A percentile compares a stretch with the other conserved stretches of the same genome.
Conservation (phyloP, 1,140 invertebrate genomes). For the Zaprionus ornatus region DNA sequence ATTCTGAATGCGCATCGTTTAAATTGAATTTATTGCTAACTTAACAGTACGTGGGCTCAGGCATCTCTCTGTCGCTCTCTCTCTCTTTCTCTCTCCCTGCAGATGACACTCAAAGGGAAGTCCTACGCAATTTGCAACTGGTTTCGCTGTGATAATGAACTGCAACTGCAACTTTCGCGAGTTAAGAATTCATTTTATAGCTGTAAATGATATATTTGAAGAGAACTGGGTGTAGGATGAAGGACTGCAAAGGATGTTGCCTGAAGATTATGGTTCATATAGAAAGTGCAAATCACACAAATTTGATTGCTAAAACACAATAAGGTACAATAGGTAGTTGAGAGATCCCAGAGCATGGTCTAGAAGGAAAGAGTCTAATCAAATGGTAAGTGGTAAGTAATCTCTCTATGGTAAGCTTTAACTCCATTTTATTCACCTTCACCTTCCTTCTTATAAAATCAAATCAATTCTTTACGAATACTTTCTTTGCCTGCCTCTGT, state of each 20-base stretch:
- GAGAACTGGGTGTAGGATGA: not conserved
- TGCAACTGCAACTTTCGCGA: not conserved
- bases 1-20: constrained; percentile 52
- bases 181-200: not conserved
- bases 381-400: not conserved
- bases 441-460: too few relatives aligned
- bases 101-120: constrained; percentile 18
- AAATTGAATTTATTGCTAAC: constrained; percentile 55
- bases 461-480: too few relatives aligned
- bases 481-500: not conserved
- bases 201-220: not conserved
- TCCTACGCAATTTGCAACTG: constrained; percentile 45
- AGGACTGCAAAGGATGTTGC: not conserved
- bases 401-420: too few relatives aligned
- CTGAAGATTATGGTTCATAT: not conserved
- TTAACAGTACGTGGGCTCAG: constrained; percentile 9
- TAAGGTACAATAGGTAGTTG: not conserved
- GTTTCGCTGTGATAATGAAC: constrained; percentile 36
- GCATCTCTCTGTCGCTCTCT: not conserved
- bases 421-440: not conserved
- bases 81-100: not conserved
- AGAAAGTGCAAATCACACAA: not conserved
- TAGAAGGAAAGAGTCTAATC: too few relatives aligned
- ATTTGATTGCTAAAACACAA: not conserved
- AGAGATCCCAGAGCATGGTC: too few relatives aligned